Evolutionary conservation across 2,113 vertebrate species (phyloP).

Genomic region (Stomatorhinus ivindoensis): DNA sequence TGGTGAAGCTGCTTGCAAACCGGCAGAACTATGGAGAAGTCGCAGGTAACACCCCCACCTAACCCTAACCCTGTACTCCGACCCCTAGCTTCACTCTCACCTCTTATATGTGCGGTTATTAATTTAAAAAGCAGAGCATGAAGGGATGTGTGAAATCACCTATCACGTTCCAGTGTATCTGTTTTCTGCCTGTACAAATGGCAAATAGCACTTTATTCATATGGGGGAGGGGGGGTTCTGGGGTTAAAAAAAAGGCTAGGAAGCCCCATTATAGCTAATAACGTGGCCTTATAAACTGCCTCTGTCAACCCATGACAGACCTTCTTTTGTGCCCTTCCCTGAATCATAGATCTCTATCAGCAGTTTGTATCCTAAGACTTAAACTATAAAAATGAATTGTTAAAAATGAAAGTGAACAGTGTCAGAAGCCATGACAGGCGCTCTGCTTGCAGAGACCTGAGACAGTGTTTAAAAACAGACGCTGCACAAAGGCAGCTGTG

Average conservation of each 20-base stretch:
- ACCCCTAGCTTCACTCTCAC: neutral
- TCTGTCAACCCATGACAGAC: neutral
- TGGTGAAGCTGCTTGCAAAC: neutral
- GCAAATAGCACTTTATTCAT: neutral
- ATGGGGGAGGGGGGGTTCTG: neutral
- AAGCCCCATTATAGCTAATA: neutral
- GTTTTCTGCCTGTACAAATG: neutral
- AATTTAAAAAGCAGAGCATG: neutral
- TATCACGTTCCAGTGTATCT: neutral
- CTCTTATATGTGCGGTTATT: neutral
- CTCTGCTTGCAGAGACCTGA: neutral
- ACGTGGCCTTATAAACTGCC: neutral
- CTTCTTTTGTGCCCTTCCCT: neutral
- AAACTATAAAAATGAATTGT: neutral
- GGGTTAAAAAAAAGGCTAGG: neutral
- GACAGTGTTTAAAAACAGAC: neutral
- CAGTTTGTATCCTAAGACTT: neutral
- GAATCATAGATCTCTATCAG: neutral
- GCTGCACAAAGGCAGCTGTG: neutral
- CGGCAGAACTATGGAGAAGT: neutral
- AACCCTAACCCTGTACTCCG: neutral
- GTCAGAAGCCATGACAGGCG: neutral
- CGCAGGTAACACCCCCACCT: neutral
- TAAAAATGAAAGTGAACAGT: neutral
- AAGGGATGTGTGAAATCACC: neutral